phyloP scores from a whole-genome alignment of 2,888 invertebrate genomes.

The Branchellion lobata region DNA sequence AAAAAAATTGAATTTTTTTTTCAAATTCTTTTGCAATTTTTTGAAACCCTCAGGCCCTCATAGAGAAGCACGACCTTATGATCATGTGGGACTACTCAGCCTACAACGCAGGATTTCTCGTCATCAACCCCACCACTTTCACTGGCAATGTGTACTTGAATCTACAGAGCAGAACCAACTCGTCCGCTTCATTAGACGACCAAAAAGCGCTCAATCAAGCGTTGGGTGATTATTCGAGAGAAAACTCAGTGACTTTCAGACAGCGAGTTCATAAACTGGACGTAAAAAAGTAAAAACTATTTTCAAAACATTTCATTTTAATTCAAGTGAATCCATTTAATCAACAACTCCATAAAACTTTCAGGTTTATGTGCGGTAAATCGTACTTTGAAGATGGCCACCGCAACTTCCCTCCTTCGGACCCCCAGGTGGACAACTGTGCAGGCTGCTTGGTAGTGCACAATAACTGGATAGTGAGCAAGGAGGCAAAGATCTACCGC shows the following conservation, averaged over 20 bases:
- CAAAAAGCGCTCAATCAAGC: constrained; percentile 45
- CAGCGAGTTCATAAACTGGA: neutral
- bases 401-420: constrained; percentile 27
- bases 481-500: constrained; percentile 49
- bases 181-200: constrained; percentile 42
- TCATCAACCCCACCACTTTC: constrained; percentile 41
- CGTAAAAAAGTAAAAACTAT: neutral
- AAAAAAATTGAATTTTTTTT: neutral
- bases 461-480: constrained; percentile 50
- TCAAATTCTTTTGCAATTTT: neutral
- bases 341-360: neutral
- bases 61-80: constrained; percentile 30
- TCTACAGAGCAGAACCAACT: constrained; percentile 33
- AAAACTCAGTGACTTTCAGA: too few species aligned
- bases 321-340: neutral
- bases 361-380: constrained; percentile 42
- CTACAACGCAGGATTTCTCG: constrained; percentile 48
- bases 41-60: constrained; percentile 1
- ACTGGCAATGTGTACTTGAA: constrained; percentile 38
- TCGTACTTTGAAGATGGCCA: constrained; percentile 46
- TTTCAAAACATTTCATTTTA: neutral
- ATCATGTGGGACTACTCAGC: constrained; percentile 40
- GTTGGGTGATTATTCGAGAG: too few species aligned
- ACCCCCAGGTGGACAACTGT: constrained; percentile 28
- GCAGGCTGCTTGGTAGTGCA: constrained; percentile 47